Conservation (phyloP, 1,140 invertebrate species). For the Bombus difficillimus region DNA sequence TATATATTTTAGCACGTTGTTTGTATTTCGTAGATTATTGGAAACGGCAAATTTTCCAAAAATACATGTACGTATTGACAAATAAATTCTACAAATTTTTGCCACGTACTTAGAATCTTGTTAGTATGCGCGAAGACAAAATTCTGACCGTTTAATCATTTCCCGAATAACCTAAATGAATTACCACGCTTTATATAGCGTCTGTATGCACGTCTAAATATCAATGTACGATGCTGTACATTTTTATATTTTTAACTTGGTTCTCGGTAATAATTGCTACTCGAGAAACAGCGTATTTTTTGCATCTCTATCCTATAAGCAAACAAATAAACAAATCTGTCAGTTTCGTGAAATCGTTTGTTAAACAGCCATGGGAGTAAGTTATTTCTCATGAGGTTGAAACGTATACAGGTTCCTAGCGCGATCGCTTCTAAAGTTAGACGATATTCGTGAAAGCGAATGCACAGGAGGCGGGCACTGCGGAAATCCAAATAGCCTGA, state of each 20-base stretch:
- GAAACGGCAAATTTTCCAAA: too few relatives aligned
- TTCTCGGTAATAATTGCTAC: not conserved
- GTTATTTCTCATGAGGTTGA: conserved; percentile 22
- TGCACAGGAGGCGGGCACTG: conserved; percentile 1
- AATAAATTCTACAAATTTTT: too few relatives aligned
- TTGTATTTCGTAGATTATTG: too few relatives aligned
- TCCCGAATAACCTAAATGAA: not conserved
- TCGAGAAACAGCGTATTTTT: not conserved
- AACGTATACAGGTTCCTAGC: conserved; percentile 18
- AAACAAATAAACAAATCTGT: conserved; percentile 19
- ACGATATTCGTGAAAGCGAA: conserved; percentile 44
- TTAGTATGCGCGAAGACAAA: too few relatives aligned
- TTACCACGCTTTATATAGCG: not conserved
- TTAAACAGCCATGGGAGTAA: not conserved
- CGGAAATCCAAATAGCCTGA: conserved; percentile 55
- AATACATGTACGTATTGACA: too few relatives aligned
- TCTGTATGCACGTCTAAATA: not conserved
- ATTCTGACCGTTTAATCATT: not conserved
- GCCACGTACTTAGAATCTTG: too few relatives aligned
- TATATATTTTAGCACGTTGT: too few relatives aligned
- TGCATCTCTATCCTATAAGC: not conserved
- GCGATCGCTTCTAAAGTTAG: conserved; percentile 44
- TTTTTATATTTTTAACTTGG: not conserved
- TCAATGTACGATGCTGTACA: too few relatives aligned
- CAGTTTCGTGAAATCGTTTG: conserved; percentile 21